Evolutionary conservation across 2,888 invertebrate genomes (phyloP).

Genomic region (Drosophila anomalipes): DNA sequence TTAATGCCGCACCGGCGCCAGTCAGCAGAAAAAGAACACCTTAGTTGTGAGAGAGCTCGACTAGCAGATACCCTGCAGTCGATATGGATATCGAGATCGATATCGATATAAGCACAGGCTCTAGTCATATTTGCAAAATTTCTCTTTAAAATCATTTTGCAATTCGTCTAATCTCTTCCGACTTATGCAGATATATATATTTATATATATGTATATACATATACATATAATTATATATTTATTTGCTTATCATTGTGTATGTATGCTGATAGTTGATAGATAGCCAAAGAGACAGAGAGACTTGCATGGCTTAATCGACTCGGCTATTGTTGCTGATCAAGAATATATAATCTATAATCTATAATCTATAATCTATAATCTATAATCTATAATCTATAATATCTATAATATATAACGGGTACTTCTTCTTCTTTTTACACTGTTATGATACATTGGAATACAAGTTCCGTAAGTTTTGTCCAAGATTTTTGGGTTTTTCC

Average conservation of each 20-base stretch:
- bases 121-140: background rate
- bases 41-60: background rate
- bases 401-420: too few species aligned
- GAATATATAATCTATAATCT: background rate
- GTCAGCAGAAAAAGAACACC: slow-evolving; percentile 47
- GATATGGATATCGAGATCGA: background rate
- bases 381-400: too few species aligned
- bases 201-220: background rate
- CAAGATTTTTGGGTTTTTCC: too few species aligned
- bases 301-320: background rate
- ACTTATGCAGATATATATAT: background rate
- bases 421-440: too few species aligned
- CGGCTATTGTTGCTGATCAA: background rate
- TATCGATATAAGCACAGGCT: background rate
- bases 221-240: background rate
- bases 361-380: too few species aligned
- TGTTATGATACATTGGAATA: too few species aligned
- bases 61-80: background rate
- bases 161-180: background rate
- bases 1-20: slow-evolving; percentile 45
- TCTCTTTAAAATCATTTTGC: background rate
- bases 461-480: too few species aligned
- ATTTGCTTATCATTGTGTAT: background rate
- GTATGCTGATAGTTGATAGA: background rate
- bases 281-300: background rate